Base-by-base conservation (phyloP, 2,888 invertebrate species). In the Dexiosoma caninum region DNA sequence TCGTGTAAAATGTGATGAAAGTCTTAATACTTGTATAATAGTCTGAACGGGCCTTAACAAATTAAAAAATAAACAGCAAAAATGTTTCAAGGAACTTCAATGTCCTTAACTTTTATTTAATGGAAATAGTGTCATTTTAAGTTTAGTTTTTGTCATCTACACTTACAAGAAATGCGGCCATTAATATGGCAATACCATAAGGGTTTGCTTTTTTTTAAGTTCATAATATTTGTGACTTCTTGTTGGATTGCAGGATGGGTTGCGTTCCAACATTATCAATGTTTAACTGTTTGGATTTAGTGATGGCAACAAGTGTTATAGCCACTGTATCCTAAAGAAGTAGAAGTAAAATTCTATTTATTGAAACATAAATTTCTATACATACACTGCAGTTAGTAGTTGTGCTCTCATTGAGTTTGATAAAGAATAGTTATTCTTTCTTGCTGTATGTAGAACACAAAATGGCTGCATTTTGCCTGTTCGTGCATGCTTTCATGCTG, bases 291-390 rank as follows among this genome's bases (percentile, higher is more conserved):
- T 1, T 19, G 27, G 23, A n/a, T n/a, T 7, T 14, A 23, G 16
- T 19, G 27, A 19, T 51, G 59, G 51, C 60, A 60, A 19, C 60
- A 59, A 60, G 70, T 71, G 70, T 30, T 49, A 9, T n/a, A 19
- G 40, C 10, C 5, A 21, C 16, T n/a, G 1, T 32, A 46, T 35
- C 23, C 46, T 23, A 16, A 59, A 49, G 35, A 10, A n/a, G n/a
- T 19, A 37, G n/a, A 42, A 67, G 32, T 19, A 12, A 55, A 21
- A 32, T 67, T 42, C 32, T 55, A 67, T 51, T 60, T 40, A 71
- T 60, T 60, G 60, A 51, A 51, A 40, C 37, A 32, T 19, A 60
- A 49, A 60, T 49, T 40, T 71, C 49, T 46, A 51, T 59, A 19
- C 10, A 32, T 59, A 19, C 10, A 32, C 14, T 14, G 42, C 46